These are phyloP conservation scores for Cosmopolites sordidus DNA, from an alignment of 2,888 invertebrate species.

Conservation along the genomic window DNA sequence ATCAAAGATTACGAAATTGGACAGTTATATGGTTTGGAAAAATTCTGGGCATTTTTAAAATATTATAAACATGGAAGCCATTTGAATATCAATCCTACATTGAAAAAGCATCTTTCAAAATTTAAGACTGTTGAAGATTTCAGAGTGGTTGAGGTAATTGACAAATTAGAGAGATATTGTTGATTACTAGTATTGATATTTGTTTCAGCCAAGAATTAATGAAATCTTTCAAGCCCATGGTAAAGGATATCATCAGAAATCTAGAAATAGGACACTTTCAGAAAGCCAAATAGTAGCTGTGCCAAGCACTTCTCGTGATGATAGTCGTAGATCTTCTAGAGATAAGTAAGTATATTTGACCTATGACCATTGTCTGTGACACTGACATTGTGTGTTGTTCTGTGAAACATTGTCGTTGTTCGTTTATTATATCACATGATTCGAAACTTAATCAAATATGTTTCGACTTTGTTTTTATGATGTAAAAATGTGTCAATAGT, in stretches of 20 bases:
- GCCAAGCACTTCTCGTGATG: slow-evolving; percentile 34
- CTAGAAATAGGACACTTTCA: slow-evolving; percentile 63
- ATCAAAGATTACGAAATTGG: slow-evolving; percentile 85
- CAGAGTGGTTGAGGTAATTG: slow-evolving; percentile 66
- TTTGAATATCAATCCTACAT: slow-evolving; percentile 68
- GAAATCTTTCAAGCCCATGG: slow-evolving; percentile 52
- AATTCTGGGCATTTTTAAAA: slow-evolving; percentile 98
- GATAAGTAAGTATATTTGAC: slow-evolving; percentile 32
- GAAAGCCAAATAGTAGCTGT: slow-evolving; percentile 51
- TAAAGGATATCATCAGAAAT: slow-evolving; percentile 50
- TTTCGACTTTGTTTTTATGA: too few relatives aligned
- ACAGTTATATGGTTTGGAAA: slow-evolving; percentile 96
- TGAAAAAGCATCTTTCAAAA: slow-evolving; percentile 68
- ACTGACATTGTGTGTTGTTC: too few relatives aligned
- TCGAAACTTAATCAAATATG: too few relatives aligned
- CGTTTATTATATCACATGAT: too few relatives aligned
- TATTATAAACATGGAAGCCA: slow-evolving; percentile 83
- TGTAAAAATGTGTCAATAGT: too few relatives aligned
- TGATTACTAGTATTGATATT: slow-evolving; percentile 1
- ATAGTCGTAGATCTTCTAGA: slow-evolving; percentile 29
- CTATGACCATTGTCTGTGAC: too few relatives aligned
- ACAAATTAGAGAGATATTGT: background rate
- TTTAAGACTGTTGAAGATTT: slow-evolving; percentile 90
- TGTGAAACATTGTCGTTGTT: too few relatives aligned
- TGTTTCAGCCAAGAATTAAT: slow-evolving; percentile 58